Conservation (phyloP, 2,797 vertebrate genomes). For the Anableps anableps region DNA sequence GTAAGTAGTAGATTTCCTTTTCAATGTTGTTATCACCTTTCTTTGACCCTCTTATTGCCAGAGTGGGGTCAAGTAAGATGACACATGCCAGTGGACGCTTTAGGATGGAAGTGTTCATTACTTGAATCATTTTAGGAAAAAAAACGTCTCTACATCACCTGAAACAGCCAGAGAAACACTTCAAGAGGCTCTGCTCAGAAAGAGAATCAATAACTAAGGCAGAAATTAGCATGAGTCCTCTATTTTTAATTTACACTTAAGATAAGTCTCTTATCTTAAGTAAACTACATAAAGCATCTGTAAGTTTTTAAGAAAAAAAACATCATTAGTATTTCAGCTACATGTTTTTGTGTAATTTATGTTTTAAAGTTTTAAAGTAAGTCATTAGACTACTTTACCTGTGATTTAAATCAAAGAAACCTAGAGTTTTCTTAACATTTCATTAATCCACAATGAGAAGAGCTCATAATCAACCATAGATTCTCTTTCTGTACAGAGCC, state of each 20-base stretch:
- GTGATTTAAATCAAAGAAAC: too few species aligned
- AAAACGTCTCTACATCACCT: conserved; percentile 25
- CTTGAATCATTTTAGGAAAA: background rate
- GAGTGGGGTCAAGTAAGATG: conserved; percentile 12
- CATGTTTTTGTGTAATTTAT: background rate
- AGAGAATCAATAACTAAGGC: conserved; percentile 16
- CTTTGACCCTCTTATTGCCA: background rate
- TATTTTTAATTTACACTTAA: background rate
- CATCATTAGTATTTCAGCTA: background rate
- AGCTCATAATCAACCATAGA: background rate
- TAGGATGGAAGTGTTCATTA: conserved; percentile 16
- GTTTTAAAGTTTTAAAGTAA: background rate
- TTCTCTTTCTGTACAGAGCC: conserved; percentile 49
- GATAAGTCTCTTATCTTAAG: background rate
- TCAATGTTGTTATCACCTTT: conserved; percentile 11
- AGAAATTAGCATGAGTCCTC: background rate
- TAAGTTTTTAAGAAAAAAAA: background rate
- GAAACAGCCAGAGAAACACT: conserved; percentile 44
- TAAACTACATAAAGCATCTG: background rate
- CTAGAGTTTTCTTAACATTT: background rate
- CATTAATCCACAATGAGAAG: background rate
- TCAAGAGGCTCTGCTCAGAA: conserved; percentile 51
- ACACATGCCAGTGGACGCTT: background rate
- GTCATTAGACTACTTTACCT: background rate
- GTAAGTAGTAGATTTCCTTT: conserved; percentile 30